phyloP scores from a whole-genome alignment of 2,888 invertebrate species.

The Chaetogeoica ovagalla region DNA sequence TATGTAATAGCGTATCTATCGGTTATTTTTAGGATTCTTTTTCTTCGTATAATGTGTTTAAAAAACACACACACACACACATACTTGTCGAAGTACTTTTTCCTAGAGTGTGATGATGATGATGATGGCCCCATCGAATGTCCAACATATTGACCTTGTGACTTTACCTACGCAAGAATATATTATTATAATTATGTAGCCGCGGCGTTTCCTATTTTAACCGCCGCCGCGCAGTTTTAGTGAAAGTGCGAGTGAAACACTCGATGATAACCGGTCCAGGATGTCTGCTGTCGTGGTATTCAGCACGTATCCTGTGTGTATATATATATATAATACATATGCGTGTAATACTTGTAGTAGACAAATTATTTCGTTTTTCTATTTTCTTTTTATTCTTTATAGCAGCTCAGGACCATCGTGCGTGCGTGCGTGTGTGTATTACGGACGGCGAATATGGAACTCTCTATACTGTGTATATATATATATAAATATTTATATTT shows the following conservation, averaged over 20 bases:
- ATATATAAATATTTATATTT: not conserved
- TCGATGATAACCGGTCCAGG: slow-evolving; percentile 43
- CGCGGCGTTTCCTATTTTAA: slow-evolving; percentile 25
- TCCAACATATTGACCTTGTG: slow-evolving; percentile 35
- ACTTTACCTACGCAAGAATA: slow-evolving; percentile 25
- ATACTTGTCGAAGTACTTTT: not conserved
- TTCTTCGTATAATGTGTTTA: not conserved
- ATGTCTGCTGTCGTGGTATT: slow-evolving; percentile 34
- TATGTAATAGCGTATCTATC: not conserved
- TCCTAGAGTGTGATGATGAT: not conserved
- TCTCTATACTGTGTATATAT: not conserved
- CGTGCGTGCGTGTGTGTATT: too few species aligned
- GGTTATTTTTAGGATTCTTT: slow-evolving; percentile 3
- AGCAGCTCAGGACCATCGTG: not conserved
- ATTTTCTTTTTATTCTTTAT: not conserved
- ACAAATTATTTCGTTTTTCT: not conserved
- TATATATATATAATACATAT: not conserved
- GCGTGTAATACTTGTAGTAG: not conserved
- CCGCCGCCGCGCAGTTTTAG: slow-evolving; percentile 13
- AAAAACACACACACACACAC: too few species aligned
- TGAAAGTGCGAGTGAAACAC: slow-evolving; percentile 46
- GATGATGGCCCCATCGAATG: not conserved
- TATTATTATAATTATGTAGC: too few species aligned
- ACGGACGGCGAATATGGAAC: not conserved
- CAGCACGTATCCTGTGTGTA: slow-evolving; percentile 15